Evolutionary conservation across 2,888 invertebrate genomes (phyloP).

Genomic region (Polyploca ridens): DNA sequence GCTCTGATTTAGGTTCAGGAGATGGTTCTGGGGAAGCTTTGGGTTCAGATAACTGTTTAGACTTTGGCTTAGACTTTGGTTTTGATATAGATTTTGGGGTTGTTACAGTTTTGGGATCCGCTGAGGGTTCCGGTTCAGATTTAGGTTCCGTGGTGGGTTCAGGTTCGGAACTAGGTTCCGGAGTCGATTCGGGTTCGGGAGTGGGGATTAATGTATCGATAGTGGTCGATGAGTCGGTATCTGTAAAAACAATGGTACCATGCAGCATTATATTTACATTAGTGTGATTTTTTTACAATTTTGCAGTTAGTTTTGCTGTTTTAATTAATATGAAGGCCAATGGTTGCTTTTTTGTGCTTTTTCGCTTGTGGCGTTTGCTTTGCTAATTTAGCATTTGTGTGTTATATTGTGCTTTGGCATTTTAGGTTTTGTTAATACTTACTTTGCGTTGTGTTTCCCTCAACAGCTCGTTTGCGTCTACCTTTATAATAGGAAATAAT

Average conservation of each 20-base stretch:
- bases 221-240: constrained; percentile 75
- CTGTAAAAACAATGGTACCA: constrained; percentile 78
- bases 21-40: constrained; percentile 27
- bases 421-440: constrained; percentile 33
- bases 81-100: constrained; percentile 12
- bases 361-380: constrained; percentile 41
- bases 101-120: constrained; percentile 14
- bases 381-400: constrained; percentile 38
- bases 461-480: constrained; percentile 54
- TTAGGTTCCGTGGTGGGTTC: constrained; percentile 21
- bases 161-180: constrained; percentile 35
- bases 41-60: constrained; percentile 37
- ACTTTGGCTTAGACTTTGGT: constrained; percentile 33
- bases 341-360: constrained; percentile 21
- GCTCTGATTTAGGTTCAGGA: constrained; percentile 38
- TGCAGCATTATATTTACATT: constrained; percentile 69
- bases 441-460: constrained; percentile 43
- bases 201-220: constrained; percentile 43
- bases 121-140: neutral
- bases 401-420: constrained; percentile 15
- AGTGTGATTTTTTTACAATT: constrained; percentile 47
- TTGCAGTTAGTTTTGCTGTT: constrained; percentile 20
- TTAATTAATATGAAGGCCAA: constrained; percentile 12
- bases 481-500: constrained; percentile 32
- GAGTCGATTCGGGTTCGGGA: constrained; percentile 29